Conservation (phyloP, 92 coral and sea anemone species). For the Anthopleura xanthogrammica region DNA sequence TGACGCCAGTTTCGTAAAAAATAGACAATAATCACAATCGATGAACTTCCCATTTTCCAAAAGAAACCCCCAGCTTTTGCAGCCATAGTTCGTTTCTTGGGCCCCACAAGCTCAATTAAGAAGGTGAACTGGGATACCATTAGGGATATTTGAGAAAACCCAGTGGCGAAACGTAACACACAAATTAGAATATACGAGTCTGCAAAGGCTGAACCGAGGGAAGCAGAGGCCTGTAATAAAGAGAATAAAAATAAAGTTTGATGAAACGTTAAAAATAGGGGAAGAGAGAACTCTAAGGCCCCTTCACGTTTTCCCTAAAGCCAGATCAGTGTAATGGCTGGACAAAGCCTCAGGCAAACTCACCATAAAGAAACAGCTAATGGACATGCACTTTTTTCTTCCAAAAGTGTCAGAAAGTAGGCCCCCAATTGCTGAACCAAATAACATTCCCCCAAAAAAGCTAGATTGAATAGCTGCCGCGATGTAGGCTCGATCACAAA, state of each 20-base stretch:
- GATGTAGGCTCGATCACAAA: neutral
- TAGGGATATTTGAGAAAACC: neutral
- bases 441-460: constrained; percentile 17
- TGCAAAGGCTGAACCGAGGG: constrained; percentile 18
- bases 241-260: neutral
- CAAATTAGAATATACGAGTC: neutral
- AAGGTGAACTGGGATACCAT: constrained; percentile 9
- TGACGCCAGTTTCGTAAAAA: constrained; percentile 18
- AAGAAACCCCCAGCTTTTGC: neutral
- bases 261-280: neutral
- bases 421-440: neutral
- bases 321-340: too few species aligned
- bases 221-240: neutral
- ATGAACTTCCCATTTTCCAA: neutral
- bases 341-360: too few species aligned
- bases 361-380: too few species aligned
- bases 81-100: constrained; percentile 12
- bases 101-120: constrained; percentile 1
- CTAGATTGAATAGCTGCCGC: constrained; percentile 14
- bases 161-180: neutral
- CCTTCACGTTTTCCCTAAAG: too few species aligned
- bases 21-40: neutral
- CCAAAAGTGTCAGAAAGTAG: too few species aligned
- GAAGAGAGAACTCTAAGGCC: too few species aligned
- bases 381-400: too few species aligned